Evolutionary conservation across 2,888 invertebrate species (phyloP).

Genomic region (Podabrus alpinus): DNA sequence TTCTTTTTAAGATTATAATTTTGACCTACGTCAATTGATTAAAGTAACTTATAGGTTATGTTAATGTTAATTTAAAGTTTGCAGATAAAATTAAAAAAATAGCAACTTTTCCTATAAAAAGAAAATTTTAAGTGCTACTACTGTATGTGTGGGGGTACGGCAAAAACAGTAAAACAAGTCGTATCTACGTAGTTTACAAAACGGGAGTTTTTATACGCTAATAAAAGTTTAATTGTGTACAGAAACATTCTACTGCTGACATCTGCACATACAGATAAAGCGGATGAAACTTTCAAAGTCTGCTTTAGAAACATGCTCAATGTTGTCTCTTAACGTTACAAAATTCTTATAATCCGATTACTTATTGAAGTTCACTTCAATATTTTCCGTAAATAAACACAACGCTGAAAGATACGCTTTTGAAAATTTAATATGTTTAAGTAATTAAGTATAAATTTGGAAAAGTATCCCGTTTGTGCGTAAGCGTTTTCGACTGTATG

Average conservation of each 20-base stretch:
- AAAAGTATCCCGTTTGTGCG: background rate
- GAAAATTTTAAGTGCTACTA: constrained; percentile 24
- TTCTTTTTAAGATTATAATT: background rate
- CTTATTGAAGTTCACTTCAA: background rate
- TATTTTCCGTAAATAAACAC: background rate
- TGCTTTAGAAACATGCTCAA: constrained; percentile 32
- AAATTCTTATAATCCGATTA: background rate
- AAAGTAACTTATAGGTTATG: background rate
- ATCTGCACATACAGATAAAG: constrained; percentile 43
- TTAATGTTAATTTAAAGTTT: background rate
- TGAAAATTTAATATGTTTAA: background rate
- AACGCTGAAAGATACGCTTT: background rate
- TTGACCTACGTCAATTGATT: background rate
- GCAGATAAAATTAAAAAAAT: background rate
- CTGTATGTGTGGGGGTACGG: constrained; percentile 30
- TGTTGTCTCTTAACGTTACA: constrained; percentile 25
- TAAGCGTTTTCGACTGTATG: constrained; percentile 19
- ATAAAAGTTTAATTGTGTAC: constrained; percentile 47
- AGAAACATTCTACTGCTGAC: constrained; percentile 40
- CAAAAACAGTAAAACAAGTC: constrained; percentile 40
- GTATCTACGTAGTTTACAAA: constrained; percentile 41
- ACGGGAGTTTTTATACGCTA: constrained; percentile 42
- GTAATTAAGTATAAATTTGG: background rate
- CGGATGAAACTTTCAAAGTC: constrained; percentile 31
- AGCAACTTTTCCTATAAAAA: constrained; percentile 2